These are phyloP conservation scores for Lysandra coridon DNA, from an alignment of 2,888 invertebrate genomes.

Conservation along the genomic window DNA sequence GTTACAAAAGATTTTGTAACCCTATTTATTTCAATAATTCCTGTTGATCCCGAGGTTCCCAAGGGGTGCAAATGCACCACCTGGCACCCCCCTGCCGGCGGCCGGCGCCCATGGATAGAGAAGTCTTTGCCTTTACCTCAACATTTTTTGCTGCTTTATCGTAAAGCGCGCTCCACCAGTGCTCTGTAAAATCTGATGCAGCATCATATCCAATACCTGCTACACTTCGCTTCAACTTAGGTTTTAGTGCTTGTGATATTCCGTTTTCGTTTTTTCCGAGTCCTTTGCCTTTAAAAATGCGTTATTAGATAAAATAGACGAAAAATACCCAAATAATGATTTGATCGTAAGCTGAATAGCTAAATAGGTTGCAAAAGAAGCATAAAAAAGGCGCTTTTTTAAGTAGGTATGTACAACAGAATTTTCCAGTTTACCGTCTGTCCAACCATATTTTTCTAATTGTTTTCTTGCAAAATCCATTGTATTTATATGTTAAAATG, in stretches of 20 bases:
- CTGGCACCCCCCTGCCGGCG: too few relatives aligned
- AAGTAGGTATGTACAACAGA: background rate
- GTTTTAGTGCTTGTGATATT: constrained; percentile 87
- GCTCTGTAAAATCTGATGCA: constrained; percentile 87
- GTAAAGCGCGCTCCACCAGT: constrained; percentile 92
- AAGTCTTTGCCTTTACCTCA: constrained; percentile 59
- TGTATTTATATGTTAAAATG: background rate
- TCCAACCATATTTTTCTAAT: constrained; percentile 89
- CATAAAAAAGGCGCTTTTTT: background rate
- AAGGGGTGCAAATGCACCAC: too few relatives aligned
- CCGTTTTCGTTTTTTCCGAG: constrained; percentile 91
- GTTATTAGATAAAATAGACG: constrained; percentile 10
- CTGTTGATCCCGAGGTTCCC: too few relatives aligned
- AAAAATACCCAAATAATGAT: too few relatives aligned
- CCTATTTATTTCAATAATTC: too few relatives aligned
- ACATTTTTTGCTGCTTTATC: constrained; percentile 87
- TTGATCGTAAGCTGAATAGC: too few relatives aligned
- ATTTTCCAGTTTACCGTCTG: constrained; percentile 58
- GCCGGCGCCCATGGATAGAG: too few relatives aligned
- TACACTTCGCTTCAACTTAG: constrained; percentile 89
- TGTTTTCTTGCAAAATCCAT: constrained; percentile 87
- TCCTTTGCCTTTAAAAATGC: constrained; percentile 84
- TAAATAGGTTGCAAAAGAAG: too few relatives aligned
- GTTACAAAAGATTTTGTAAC: too few relatives aligned
- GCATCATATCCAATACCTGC: constrained; percentile 89